phyloP scores from a whole-genome alignment of 2,888 invertebrate genomes.

The Atherix ibis region DNA sequence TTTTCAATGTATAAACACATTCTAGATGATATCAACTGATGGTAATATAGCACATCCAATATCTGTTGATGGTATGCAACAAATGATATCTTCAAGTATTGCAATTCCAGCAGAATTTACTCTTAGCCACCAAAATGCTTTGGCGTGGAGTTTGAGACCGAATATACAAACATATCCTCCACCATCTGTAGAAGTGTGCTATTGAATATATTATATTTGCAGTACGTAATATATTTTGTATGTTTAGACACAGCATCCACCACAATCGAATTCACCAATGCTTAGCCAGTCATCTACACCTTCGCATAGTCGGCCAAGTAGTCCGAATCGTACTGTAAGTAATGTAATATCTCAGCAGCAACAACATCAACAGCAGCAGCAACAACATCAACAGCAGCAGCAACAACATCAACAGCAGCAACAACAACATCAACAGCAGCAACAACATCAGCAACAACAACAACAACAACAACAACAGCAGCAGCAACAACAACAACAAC shows the following conservation, averaged over 20 bases:
- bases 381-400: conserved; percentile 9
- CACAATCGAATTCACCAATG: conserved; percentile 49
- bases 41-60: conserved; percentile 20
- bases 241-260: conserved; percentile 26
- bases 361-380: conserved; percentile 10
- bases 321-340: conserved; percentile 37
- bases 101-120: conserved; percentile 27
- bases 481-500: conserved; percentile 12
- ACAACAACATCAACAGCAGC: conserved; percentile 11
- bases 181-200: conserved; percentile 16
- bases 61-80: conserved; percentile 25
- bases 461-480: no score
- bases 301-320: conserved; percentile 56
- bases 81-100: conserved; percentile 29
- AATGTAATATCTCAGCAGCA: conserved; percentile 12
- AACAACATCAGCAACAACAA: no score
- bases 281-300: conserved; percentile 61
- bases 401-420: conserved; percentile 11
- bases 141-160: conserved; percentile 22
- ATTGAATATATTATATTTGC: not conserved
- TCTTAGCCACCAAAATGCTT: conserved; percentile 20
- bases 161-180: conserved; percentile 16
- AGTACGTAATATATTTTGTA: conserved; percentile 1
- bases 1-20: no score
- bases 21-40: conserved; percentile 24